Base-by-base conservation (phyloP, 2,888 invertebrate genomes). In the Volucella inanis region DNA sequence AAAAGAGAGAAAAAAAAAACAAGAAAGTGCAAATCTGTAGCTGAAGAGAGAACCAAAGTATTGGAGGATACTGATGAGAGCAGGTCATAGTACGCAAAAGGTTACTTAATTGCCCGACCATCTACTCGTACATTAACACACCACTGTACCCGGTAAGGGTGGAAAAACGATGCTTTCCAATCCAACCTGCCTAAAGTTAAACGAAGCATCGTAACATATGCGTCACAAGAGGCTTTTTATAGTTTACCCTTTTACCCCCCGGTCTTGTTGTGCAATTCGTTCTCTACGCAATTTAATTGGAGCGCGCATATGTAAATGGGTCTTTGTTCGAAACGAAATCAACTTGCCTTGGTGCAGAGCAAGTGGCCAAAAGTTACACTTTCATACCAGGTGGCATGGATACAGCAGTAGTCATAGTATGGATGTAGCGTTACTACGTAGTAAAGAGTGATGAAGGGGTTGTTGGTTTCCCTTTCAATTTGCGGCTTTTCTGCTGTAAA, bases 71-170 rank as follows among this genome's bases (percentile, higher is more conserved):
- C 18, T 45, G 39, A 54, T 22, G 50, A n/a, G 62, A 68, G 52
- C 45, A 77, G 81, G 76, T 85, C 76, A 81, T 77, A 77, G 64
- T 52, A 68, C 15, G 77, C 85, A 85, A 85, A 85, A 85, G 85
- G 85, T 81, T 85, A 81, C 76, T 76, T 81, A 85, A 85, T 85
- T 85, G 85, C 31, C 31, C 31, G 6, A 31, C 31, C 31, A 6
- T 22, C 22, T 22, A 22, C 22, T 22, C 3, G 81, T 76, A 81
- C 67, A 22, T 22, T 22, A 38, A 39, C 47, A 18, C 61, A 22
- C 22, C 43, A 45, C 38, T 22, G n/a, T 39, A 41, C 18, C 18
- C 15, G 43, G 54, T 39, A 41, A 52, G 39, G 8, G 50, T 39
- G 64, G 64, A 49, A 74, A 52, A 49, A 47, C 18, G 14, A 45